phyloP scores from a whole-genome alignment of 1,140 invertebrate genomes.

The Zophobas morio region DNA sequence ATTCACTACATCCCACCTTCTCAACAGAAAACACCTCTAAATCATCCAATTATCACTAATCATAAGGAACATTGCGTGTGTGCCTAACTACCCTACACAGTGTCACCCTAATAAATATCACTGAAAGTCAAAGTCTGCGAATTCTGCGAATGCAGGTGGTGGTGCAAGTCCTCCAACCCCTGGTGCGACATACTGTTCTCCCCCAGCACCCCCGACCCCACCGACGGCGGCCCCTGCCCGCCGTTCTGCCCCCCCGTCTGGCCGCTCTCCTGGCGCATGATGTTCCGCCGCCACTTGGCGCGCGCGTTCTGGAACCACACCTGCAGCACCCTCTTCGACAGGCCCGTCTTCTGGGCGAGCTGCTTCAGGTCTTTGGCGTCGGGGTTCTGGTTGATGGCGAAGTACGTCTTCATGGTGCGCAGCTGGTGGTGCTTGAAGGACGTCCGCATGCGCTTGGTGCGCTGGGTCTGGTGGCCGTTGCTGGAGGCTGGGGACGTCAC shows the following conservation, averaged over 20 bases:
- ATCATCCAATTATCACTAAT: slow-evolving; percentile 55
- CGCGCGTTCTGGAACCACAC: slow-evolving; percentile 99
- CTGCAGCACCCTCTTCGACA: slow-evolving; percentile 96
- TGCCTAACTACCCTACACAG: slow-evolving; percentile 32
- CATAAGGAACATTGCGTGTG: slow-evolving; percentile 56
- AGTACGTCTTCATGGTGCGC: slow-evolving; percentile 98
- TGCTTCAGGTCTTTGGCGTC: slow-evolving; percentile 97
- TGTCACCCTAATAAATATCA: slow-evolving; percentile 64
- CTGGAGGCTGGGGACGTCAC: slow-evolving; percentile 80
- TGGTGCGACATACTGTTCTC: slow-evolving; percentile 62
- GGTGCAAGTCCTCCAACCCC: slow-evolving; percentile 65
- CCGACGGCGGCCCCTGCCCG: slow-evolving; percentile 67
- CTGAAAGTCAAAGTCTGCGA: slow-evolving; percentile 65
- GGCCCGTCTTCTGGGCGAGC: slow-evolving; percentile 95
- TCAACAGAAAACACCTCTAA: slow-evolving; percentile 37
- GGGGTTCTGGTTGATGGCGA: slow-evolving; percentile 97
- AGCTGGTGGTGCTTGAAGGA: slow-evolving; percentile 98
- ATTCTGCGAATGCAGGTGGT: slow-evolving; percentile 65
- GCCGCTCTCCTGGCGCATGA: slow-evolving; percentile 81
- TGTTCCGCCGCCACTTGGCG: slow-evolving; percentile 93
- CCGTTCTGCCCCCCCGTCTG: slow-evolving; percentile 67
- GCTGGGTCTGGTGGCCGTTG: slow-evolving; percentile 71
- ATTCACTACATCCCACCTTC: slow-evolving; percentile 14
- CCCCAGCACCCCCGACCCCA: slow-evolving; percentile 63
- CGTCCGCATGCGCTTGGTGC: slow-evolving; percentile 94